These are phyloP conservation scores for Silurus asotus DNA, from an alignment of 2,113 vertebrate species.

Conservation along the genomic window DNA sequence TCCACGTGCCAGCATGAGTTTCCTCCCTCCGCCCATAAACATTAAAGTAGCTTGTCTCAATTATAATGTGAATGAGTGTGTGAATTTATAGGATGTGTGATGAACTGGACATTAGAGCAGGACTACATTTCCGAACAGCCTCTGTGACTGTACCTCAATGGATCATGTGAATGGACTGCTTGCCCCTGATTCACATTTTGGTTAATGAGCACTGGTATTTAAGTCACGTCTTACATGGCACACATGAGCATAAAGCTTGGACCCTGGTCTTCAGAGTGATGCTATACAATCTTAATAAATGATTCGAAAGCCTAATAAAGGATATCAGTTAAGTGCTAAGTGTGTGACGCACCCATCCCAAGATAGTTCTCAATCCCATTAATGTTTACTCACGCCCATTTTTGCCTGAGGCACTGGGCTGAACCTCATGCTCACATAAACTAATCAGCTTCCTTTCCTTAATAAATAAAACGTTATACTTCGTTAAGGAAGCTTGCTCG, in stretches of 20 bases:
- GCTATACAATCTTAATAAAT: not conserved
- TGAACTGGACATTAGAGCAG: too few relatives aligned
- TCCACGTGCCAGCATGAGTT: not conserved
- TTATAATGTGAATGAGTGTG: not conserved
- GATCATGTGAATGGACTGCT: too few relatives aligned
- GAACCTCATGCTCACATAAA: constrained; percentile 19
- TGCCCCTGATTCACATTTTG: too few relatives aligned
- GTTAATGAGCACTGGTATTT: too few relatives aligned
- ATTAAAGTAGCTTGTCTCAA: not conserved
- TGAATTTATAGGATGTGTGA: too few relatives aligned
- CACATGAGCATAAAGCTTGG: not conserved
- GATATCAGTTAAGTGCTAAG: constrained; percentile 26
- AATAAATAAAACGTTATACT: constrained; percentile 52
- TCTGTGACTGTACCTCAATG: too few relatives aligned
- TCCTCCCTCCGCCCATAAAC: not conserved
- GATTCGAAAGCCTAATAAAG: constrained; percentile 47
- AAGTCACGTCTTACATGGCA: too few relatives aligned
- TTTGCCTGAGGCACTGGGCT: constrained; percentile 50
- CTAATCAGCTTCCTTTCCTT: constrained; percentile 36
- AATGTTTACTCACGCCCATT: constrained; percentile 40
- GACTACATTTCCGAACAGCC: too few relatives aligned
- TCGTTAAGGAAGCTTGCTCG: constrained; percentile 37
- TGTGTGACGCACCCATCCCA: too few relatives aligned
- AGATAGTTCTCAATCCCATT: not conserved
- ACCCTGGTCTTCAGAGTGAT: not conserved